Evolutionary conservation across 2,888 invertebrate genomes (phyloP), one percentile per base, ranked within the genome.

Genomic region (Entomobrya proxima): DNA sequence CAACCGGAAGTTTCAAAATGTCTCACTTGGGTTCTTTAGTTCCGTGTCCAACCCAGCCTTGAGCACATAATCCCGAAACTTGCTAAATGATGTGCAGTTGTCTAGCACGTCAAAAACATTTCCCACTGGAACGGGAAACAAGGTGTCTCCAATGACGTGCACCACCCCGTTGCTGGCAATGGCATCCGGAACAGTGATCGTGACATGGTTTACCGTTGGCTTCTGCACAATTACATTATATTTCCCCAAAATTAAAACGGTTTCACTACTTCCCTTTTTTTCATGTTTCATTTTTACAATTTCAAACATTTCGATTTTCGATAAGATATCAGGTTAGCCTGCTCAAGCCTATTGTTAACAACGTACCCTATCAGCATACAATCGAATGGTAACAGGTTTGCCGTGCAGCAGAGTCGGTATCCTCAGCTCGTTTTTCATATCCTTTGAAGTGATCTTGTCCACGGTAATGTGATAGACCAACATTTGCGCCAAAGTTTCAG

Each of bases 161-260:
- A 90, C 90, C 24, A 90, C 89, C 21, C 90, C 90, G 72, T 90
- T 90, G 69, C 89, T 89, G 40, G 90, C 90, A 78, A 89, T 90
- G 0, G 90, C 90, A 88, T 90, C 90, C 37, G 90, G 90, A 61
- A 90, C 89, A 4, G 90, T 90, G 15, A 90, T 86, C 1, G 90
- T 89, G 50, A 89, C 90, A 86, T 90, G 90, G 86, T 90, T 90
- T 30, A 88, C 86, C 0, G 88, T 87, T 15, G 88, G 88, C 75
- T 88, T 88, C 88, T 88, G 52, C 30, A 74, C 44, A 37, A 72
- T 6, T 27, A 44, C 13, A n/a, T 5, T 7, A 15, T 52, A 18
- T 4, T 21, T 52, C 13, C 52, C 52, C 61, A 55, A 27, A 1
- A 27, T 21, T 3, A 55, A 55, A 55, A 21, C 55, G 21, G 7